Base-by-base conservation (phyloP, 2,888 invertebrate genomes). In the Pheosia tremula region DNA sequence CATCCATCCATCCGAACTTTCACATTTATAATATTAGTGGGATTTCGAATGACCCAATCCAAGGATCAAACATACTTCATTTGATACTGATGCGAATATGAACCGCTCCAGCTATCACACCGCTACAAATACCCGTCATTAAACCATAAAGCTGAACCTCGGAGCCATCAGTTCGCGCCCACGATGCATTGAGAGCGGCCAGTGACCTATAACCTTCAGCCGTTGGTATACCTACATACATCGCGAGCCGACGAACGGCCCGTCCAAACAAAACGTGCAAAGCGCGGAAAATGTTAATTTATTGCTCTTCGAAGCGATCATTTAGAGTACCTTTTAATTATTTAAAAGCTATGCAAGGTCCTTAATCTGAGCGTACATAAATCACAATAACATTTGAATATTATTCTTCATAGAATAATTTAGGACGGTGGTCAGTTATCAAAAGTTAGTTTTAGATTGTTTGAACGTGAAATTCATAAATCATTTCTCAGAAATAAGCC, bases 151-250 rank as follows among this genome's bases (percentile, higher is more conserved):
- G 11, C 10, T 38, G 37, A 37, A 36, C 38, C 37, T 36, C 53
- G 24, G 36, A 6, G 11, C 52, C 53, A 37, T 11, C 50, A 24
- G 50, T 50, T 50, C 37, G 53, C 68, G 65, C 66, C 68, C 72
- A 67, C 71, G 5, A 60, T 50, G 70, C 76, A 74, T 74, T 69
- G 71, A 63, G 62, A 57, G 63, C 68, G 81, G 69, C 37, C 82
- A 55, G 72, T 71, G 75, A 76, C 73, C 82, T 64, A 61, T 74
- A 61, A 82, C 82, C 82, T 82, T 81, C 81, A 74, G 60, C 63
- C 66, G 68, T 66, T 66, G 66, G 65, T 66, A 64, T 56, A 59
- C 62, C 53, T 38, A 53, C 37, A 8, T 37, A 24, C 6, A 7
- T 24, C 13, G 50, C 47, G 24, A 24, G 11, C 53, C 37, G 53